phyloP scores from a whole-genome alignment of 1,140 invertebrate genomes.

The Gonioctena quinquepunctata region DNA sequence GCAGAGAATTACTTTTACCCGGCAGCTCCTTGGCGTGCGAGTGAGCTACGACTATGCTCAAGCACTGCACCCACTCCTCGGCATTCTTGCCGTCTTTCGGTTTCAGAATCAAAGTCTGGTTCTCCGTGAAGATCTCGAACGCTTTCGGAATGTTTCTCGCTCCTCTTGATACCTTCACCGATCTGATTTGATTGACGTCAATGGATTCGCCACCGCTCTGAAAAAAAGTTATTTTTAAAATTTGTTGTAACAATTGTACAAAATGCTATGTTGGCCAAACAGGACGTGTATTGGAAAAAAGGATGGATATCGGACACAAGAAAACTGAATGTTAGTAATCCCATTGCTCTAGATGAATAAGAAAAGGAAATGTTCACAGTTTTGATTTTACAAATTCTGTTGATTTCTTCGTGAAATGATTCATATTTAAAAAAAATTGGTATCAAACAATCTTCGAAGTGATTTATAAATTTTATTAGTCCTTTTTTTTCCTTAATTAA shows the following conservation, averaged over 20 bases:
- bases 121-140: constrained; percentile 94
- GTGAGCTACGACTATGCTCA: constrained; percentile 86
- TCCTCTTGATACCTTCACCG: constrained; percentile 84
- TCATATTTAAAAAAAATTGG: not conserved
- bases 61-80: constrained; percentile 91
- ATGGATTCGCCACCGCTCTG: constrained; percentile 75
- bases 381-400: too few species aligned
- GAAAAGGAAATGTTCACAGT: too few species aligned
- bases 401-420: not conserved
- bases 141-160: constrained; percentile 90
- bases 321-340: too few species aligned
- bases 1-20: constrained; percentile 69
- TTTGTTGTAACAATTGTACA: too few species aligned
- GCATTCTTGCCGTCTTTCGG: constrained; percentile 93
- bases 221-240: too few species aligned
- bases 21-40: constrained; percentile 72
- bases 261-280: too few species aligned
- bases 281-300: not conserved
- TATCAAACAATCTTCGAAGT: not conserved
- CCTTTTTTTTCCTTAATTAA: too few species aligned
- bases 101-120: constrained; percentile 89
- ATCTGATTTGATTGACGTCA: constrained; percentile 89
- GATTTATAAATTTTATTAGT: too few species aligned
- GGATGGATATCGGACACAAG: not conserved
- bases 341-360: too few species aligned